phyloP scores from a whole-genome alignment of 2,797 vertebrate species.

The Aldrovandia affinis region DNA sequence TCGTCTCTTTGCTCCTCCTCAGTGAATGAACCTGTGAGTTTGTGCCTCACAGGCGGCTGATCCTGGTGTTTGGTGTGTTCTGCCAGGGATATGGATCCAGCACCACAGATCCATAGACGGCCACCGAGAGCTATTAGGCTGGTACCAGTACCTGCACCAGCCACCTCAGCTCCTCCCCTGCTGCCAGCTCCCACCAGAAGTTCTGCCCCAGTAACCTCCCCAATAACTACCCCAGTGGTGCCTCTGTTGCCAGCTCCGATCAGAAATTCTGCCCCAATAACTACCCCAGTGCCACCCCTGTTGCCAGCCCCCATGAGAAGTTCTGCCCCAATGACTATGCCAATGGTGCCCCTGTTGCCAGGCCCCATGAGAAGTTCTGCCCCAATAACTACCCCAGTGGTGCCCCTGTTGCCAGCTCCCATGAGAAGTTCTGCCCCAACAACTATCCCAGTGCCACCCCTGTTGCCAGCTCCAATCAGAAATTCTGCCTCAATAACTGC shows the following conservation, averaged over 20 bases:
- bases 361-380: not conserved
- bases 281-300: not conserved
- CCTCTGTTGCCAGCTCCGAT: not conserved
- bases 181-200: not conserved
- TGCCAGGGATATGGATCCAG: conserved; percentile 65
- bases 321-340: not conserved
- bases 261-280: not conserved
- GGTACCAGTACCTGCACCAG: conserved; percentile 24
- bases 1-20: not conserved
- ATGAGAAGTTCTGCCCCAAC: not conserved
- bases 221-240: not conserved
- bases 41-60: not conserved
- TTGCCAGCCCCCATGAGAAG: not conserved
- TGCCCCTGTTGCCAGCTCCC: not conserved
- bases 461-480: not conserved
- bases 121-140: conserved; percentile 43
- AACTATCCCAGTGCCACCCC: not conserved
- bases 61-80: not conserved
- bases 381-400: not conserved
- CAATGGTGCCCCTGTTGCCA: not conserved
- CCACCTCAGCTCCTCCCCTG: not conserved
- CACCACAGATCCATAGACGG: conserved; percentile 52
- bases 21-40: not conserved
- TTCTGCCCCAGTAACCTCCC: not conserved
- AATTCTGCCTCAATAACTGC: not conserved